These are phyloP conservation scores for Rissa tridactyla DNA, from an alignment of 2,113 vertebrate species.

Conservation along the genomic window DNA sequence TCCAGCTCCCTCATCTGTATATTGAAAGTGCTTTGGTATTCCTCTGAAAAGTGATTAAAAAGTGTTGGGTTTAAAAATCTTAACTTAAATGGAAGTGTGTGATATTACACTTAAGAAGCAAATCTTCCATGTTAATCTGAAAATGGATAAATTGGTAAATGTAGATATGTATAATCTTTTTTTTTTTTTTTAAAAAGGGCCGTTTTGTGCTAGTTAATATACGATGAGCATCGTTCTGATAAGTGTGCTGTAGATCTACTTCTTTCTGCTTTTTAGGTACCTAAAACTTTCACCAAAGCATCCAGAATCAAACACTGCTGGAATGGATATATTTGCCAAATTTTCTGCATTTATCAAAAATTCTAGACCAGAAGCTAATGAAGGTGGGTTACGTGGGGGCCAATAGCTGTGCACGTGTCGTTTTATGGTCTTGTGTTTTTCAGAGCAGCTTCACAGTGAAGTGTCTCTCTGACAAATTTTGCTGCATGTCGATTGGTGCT, in stretches of 20 bases:
- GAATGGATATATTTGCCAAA: conserved; percentile 99
- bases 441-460: background rate
- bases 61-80: background rate
- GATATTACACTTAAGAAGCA: background rate
- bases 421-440: background rate
- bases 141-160: background rate
- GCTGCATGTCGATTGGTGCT: background rate
- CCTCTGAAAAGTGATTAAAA: background rate
- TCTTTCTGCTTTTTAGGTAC: conserved; percentile 73
- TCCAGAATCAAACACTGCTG: conserved; percentile 96
- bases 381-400: conserved; percentile 77
- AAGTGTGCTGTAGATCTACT: background rate
- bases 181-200: background rate
- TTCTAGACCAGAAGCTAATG: conserved; percentile 93
- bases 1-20: background rate
- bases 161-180: background rate
- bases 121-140: background rate
- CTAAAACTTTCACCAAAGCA: conserved; percentile 91
- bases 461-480: background rate
- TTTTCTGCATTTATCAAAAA: conserved; percentile 98
- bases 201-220: background rate
- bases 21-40: background rate
- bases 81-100: background rate
- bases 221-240: background rate
- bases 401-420: rapidly evolving